These are phyloP conservation scores for Pteronura brasiliensis DNA, from an alignment of 2,113 vertebrate genomes.

Conservation along the genomic window DNA sequence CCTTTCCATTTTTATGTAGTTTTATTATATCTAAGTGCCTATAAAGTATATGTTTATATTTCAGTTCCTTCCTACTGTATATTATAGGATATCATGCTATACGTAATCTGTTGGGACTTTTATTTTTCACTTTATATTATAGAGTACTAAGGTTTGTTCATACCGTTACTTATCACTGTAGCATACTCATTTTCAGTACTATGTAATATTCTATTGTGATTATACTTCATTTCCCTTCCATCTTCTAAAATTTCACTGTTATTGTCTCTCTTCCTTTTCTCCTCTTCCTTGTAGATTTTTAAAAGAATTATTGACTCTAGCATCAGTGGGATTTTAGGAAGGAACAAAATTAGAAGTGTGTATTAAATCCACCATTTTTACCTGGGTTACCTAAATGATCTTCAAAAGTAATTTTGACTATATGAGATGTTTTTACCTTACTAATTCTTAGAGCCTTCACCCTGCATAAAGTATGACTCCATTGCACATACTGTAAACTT, in stretches of 20 bases:
- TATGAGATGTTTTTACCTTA: not conserved
- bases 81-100: not conserved
- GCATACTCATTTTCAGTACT: not conserved
- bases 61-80: not conserved
- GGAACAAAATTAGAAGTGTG: not conserved
- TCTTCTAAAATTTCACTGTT: not conserved
- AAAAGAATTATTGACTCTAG: not conserved
- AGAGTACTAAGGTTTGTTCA: not conserved
- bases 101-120: not conserved
- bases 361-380: not conserved
- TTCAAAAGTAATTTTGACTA: not conserved
- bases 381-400: not conserved
- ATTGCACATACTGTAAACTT: not conserved
- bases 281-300: not conserved
- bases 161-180: not conserved
- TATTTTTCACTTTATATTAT: conserved; percentile 26
- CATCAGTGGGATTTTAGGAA: not conserved
- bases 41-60: not conserved
- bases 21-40: not conserved
- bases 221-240: not conserved
- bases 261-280: not conserved
- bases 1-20: not conserved
- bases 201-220: not conserved
- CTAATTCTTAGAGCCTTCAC: not conserved
- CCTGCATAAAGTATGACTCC: not conserved